Base-by-base conservation (phyloP, 2,888 invertebrate species). In the Cheilosia variabilis region DNA sequence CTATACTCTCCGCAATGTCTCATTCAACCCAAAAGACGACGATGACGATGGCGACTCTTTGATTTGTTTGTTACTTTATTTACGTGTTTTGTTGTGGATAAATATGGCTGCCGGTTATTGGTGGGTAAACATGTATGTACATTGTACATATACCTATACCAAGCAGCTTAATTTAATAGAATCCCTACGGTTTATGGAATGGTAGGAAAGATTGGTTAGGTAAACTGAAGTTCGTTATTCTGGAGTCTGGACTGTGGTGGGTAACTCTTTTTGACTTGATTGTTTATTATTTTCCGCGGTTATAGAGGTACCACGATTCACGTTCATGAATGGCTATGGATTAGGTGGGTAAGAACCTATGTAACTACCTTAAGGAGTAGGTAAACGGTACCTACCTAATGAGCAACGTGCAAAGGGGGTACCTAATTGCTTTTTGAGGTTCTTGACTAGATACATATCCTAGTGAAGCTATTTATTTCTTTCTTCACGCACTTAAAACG, bases 401-500 rank as follows among this genome's bases (percentile, higher is more conserved):
- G 24, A 43, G 9, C n/a, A 55, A 22, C 31, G 41, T 37, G 47
- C 4, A 19, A 19, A 19, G 43, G 60, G 27, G 53, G 15, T n/a
- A n/a, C n/a, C 62, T 84, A 79, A 84, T 84, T 84, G 79, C 75
- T 73, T 84, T 84, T 84, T 84, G 79, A 79, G 83, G 83, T 84
- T 84, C 79, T 84, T 79, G 79, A 73, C 73, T 79, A 50, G 19
- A 2, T 19, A 19, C 19, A 1, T 19, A 2, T 2, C 41, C 31
- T 15, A 37, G 37, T 57, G 50, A n/a, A n/a, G n/a, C n/a, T 73
- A 55, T 62, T 57, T 79, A 52, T 19, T 19, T 19, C 19, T 19
- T 19, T 19, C 19, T 19, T 1, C 1, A 19, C 19, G 19, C 19
- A 19, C 19, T 2, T 19, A 19, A 19, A 19, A 19, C 19, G 19